phyloP scores from a whole-genome alignment of 2,113 vertebrate species.

The Podarcis raffonei region DNA sequence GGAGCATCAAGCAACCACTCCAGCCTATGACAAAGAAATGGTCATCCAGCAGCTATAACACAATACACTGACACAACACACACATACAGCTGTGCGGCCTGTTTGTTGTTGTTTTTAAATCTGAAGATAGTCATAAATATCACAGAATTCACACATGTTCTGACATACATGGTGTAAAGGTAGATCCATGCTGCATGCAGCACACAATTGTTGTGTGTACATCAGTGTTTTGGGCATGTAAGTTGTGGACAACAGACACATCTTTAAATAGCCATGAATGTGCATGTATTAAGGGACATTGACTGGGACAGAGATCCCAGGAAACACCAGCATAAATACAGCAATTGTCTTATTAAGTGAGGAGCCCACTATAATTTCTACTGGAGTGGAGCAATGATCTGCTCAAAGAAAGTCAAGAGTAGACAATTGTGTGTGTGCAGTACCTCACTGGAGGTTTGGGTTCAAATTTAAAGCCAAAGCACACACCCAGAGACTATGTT shows the following conservation, averaged over 20 bases:
- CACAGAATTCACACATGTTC: not conserved
- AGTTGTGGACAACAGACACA: not conserved
- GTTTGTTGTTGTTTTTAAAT: not conserved
- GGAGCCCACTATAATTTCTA: too few species aligned
- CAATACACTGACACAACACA: not conserved
- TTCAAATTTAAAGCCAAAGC: not conserved
- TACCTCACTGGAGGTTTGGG: not conserved
- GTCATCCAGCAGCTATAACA: not conserved
- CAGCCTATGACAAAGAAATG: not conserved
- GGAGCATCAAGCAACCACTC: not conserved
- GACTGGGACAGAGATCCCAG: not conserved
- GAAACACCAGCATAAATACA: not conserved
- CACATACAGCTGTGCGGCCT: not conserved
- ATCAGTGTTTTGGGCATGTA: not conserved
- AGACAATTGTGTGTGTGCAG: not conserved
- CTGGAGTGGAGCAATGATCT: not conserved
- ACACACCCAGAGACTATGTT: not conserved
- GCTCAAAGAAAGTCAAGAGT: not conserved
- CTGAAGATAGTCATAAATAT: not conserved
- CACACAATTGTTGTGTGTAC: not conserved
- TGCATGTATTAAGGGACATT: too few species aligned
- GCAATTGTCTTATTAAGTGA: not conserved
- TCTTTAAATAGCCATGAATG: not conserved
- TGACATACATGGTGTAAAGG: not conserved
- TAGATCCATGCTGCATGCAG: not conserved